Percentiles rank a stretch among this genome's conserved stretches.
Evolutionary conservation across 1,140 invertebrate genomes (phyloP).

Genomic region (Eurosta solidaginis): DNA sequence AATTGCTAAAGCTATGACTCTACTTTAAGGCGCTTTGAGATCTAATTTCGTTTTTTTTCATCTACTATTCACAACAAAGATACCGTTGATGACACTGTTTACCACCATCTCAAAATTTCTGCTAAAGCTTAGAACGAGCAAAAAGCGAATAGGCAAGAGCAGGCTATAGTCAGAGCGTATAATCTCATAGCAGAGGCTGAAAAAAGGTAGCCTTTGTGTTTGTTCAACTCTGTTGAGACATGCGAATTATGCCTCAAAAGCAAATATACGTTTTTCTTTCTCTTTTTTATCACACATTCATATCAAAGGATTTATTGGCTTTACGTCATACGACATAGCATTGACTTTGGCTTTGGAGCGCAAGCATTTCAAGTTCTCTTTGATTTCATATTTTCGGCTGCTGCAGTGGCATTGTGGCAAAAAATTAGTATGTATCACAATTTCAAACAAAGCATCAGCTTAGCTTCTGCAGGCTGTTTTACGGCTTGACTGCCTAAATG

Average conservation of each 20-base stretch:
- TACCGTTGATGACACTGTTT: too few relatives aligned
- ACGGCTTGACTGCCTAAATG: constrained; percentile 6
- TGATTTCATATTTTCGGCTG: background rate
- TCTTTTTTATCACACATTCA: background rate
- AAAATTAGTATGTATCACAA: too few relatives aligned
- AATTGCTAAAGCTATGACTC: background rate
- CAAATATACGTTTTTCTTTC: background rate
- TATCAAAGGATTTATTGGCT: background rate
- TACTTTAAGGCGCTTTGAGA: background rate
- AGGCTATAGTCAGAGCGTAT: background rate
- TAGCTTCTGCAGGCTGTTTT: background rate
- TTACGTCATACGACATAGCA: background rate
- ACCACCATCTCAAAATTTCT: too few relatives aligned
- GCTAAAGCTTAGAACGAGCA: too few relatives aligned
- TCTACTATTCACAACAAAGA: background rate
- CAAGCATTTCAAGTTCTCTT: background rate
- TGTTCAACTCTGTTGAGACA: background rate
- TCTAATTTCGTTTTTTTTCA: background rate
- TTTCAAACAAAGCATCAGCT: background rate
- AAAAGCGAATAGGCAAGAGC: background rate
- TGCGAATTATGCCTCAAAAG: background rate
- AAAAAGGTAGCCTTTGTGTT: constrained; percentile 1
- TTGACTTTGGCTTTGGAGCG: background rate
- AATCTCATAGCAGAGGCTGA: background rate
- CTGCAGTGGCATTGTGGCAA: background rate